phyloP scores from a whole-genome alignment of 2,797 vertebrate species.

The Acanthopagrus latus region DNA sequence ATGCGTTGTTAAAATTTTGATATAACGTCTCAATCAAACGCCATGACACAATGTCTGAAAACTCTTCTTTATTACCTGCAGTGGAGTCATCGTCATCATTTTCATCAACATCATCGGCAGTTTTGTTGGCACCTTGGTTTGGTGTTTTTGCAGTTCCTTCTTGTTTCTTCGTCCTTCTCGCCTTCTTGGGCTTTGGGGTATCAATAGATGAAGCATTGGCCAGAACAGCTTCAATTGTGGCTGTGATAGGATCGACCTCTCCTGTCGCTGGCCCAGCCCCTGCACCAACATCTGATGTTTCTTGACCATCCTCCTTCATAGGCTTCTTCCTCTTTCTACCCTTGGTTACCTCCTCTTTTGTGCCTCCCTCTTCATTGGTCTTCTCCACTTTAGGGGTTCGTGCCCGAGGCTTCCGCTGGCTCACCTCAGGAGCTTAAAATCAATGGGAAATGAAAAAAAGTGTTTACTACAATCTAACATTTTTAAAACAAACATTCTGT shows the following conservation, averaged over 20 bases:
- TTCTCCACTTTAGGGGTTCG: constrained; percentile 76
- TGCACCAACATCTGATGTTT: constrained; percentile 36
- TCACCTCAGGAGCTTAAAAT: constrained; percentile 53
- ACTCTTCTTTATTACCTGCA: constrained; percentile 67
- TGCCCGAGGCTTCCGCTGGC: constrained; percentile 66
- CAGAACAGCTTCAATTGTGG: constrained; percentile 76
- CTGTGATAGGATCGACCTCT: constrained; percentile 71
- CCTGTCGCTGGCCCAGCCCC: constrained; percentile 49
- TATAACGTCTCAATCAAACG: neutral
- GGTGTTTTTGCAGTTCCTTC: constrained; percentile 60
- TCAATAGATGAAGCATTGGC: constrained; percentile 58
- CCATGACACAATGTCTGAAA: neutral
- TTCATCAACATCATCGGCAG: constrained; percentile 71
- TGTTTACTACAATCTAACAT: neutral
- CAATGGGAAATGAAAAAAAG: neutral
- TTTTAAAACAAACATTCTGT: neutral
- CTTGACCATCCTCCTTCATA: constrained; percentile 60
- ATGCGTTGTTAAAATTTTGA: neutral
- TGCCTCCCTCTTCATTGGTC: constrained; percentile 44
- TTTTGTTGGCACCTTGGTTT: constrained; percentile 67
- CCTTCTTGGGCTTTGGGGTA: constrained; percentile 77
- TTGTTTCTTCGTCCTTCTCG: constrained; percentile 75
- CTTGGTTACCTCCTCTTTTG: constrained; percentile 50
- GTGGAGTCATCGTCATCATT: constrained; percentile 80
- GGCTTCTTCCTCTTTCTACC: constrained; percentile 78